These are phyloP conservation scores for Eristalis tenax DNA, from an alignment of 2,888 invertebrate genomes.

Conservation along the genomic window DNA sequence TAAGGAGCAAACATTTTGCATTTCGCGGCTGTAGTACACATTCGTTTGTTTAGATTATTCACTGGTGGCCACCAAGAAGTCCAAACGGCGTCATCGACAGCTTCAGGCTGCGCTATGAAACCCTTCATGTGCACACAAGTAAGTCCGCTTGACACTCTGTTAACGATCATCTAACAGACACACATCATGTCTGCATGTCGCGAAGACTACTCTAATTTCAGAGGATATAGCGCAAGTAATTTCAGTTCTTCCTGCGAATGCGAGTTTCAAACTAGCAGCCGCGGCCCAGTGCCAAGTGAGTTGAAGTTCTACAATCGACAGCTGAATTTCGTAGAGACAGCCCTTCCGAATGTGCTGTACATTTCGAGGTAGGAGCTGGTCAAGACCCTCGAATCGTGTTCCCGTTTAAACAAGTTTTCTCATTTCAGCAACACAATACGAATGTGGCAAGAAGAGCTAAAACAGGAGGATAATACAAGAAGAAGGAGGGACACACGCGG, in stretches of 20 bases:
- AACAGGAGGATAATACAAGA: slow-evolving; percentile 34
- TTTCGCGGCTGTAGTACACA: background rate
- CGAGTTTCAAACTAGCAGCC: slow-evolving; percentile 16
- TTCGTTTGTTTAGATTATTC: slow-evolving; percentile 73
- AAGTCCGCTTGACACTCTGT: background rate
- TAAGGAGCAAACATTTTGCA: slow-evolving; percentile 70
- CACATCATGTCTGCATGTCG: too few species aligned
- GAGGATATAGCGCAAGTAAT: background rate
- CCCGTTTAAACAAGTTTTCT: background rate
- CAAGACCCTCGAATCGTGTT: background rate
- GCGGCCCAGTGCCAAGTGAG: slow-evolving; percentile 76
- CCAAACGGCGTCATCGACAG: slow-evolving; percentile 76
- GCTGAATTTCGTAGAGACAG: slow-evolving; percentile 74
- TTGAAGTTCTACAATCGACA: slow-evolving; percentile 76
- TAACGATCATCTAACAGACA: too few species aligned
- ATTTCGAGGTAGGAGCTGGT: slow-evolving; percentile 75
- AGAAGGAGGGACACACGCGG: slow-evolving; percentile 15
- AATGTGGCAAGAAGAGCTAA: background rate
- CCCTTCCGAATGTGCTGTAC: slow-evolving; percentile 76
- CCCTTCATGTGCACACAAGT: slow-evolving; percentile 35
- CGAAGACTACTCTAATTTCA: background rate
- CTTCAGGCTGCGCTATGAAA: slow-evolving; percentile 75
- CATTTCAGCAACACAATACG: background rate
- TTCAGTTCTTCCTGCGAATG: slow-evolving; percentile 44
- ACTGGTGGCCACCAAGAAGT: slow-evolving; percentile 79